Percentiles rank a stretch among this genome's conserved stretches.
These are phyloP conservation scores for Spodoptera picta DNA, from an alignment of 2,888 invertebrate species.

Conservation along the genomic window DNA sequence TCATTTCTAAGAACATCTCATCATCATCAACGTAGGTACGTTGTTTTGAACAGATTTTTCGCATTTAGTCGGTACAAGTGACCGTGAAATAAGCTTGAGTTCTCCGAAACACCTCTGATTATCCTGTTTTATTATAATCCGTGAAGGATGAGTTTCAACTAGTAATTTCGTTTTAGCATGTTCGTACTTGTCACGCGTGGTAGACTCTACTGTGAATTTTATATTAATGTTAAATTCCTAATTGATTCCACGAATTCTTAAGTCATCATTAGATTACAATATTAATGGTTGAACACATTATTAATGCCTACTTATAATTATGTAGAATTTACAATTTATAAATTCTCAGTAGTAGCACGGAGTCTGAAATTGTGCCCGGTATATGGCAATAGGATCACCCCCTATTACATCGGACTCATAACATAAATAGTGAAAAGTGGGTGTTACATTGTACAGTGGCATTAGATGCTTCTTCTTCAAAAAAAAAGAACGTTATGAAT, in stretches of 20 bases:
- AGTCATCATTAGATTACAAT: not conserved
- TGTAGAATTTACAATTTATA: not conserved
- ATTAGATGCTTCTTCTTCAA: too few species aligned
- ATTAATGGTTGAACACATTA: not conserved
- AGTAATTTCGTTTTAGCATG: constrained; percentile 30
- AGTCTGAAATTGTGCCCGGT: too few species aligned
- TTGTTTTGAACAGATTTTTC: constrained; percentile 31
- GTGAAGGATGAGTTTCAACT: constrained; percentile 36
- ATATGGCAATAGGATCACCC: too few species aligned
- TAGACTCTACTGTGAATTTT: constrained; percentile 26
- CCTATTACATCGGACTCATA: too few species aligned
- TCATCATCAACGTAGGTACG: constrained; percentile 28
- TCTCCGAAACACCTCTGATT: constrained; percentile 73
- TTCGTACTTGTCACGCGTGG: constrained; percentile 28
- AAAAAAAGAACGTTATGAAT: too few species aligned
- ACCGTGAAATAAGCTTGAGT: constrained; percentile 77
- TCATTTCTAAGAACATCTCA: constrained; percentile 49
- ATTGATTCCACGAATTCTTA: constrained; percentile 37
- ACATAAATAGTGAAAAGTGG: too few species aligned
- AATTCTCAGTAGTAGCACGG: too few species aligned
- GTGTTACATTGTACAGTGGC: too few species aligned
- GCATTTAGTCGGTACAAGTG: constrained; percentile 70
- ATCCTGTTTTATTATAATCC: constrained; percentile 50
- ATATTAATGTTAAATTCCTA: constrained; percentile 22
- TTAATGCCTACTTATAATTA: not conserved